phyloP scores from a whole-genome alignment of 2,888 invertebrate genomes.

The Tridacna crocea region DNA sequence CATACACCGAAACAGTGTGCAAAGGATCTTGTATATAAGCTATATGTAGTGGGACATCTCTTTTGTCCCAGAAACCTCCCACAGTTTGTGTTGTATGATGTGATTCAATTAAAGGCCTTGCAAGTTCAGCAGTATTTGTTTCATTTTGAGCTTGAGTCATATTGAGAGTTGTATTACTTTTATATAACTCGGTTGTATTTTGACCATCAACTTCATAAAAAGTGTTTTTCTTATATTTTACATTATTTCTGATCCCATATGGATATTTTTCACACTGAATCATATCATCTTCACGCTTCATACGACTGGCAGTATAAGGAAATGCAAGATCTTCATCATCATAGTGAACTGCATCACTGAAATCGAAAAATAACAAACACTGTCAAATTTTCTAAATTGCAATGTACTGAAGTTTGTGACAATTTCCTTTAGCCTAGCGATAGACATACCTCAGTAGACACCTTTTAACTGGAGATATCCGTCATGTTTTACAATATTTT shows the following conservation, averaged over 20 bases:
- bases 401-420: too few species aligned
- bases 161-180: not conserved
- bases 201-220: not conserved
- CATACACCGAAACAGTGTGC: conserved; percentile 81
- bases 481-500: too few species aligned
- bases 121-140: not conserved
- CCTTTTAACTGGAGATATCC: too few species aligned
- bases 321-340: not conserved
- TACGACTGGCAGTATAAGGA: not conserved
- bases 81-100: conserved; percentile 62
- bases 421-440: too few species aligned
- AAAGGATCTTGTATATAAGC: conserved; percentile 78
- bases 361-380: not conserved
- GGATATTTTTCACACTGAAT: conserved; percentile 8
- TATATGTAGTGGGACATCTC: conserved; percentile 62
- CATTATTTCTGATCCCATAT: conserved; percentile 8
- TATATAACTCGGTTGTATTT: conserved; percentile 1
- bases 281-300: not conserved
- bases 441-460: too few species aligned
- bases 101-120: conserved; percentile 64
- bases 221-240: not conserved
- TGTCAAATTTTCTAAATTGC: too few species aligned
- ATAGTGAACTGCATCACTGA: not conserved
- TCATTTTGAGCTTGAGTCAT: not conserved
- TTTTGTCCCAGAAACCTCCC: conserved; percentile 47